A percentile compares a stretch with the other conserved stretches of the same genome.
phyloP scores from a whole-genome alignment of 2,797 vertebrate genomes.

The Cyprinella venusta region DNA sequence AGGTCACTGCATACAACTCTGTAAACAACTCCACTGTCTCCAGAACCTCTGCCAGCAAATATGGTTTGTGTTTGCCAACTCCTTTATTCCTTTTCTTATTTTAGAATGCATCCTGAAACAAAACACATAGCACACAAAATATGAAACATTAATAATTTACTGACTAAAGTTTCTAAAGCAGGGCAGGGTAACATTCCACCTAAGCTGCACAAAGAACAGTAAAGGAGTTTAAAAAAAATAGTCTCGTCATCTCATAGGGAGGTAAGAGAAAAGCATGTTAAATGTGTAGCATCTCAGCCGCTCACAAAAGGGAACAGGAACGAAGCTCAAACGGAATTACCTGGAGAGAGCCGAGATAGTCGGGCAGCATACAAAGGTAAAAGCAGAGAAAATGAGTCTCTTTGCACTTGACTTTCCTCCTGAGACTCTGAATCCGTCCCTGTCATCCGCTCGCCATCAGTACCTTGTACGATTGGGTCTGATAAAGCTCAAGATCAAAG shows the following conservation, averaged over 20 bases:
- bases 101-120: neutral
- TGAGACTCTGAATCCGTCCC: constrained; percentile 63
- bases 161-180: neutral
- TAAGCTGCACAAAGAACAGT: neutral
- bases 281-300: constrained; percentile 31
- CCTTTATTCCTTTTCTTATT: constrained; percentile 19
- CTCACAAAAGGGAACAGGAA: constrained; percentile 46
- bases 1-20: constrained; percentile 96
- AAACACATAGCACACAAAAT: neutral
- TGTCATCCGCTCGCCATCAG: constrained; percentile 59
- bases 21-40: constrained; percentile 98
- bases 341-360: constrained; percentile 27
- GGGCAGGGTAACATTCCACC: neutral
- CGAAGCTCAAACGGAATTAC: constrained; percentile 43
- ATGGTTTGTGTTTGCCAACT: constrained; percentile 78
- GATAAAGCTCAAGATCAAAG: constrained; percentile 73
- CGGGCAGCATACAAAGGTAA: constrained; percentile 61
- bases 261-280: constrained; percentile 20
- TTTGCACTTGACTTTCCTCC: constrained; percentile 64
- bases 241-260: constrained; percentile 17
- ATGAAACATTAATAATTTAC: neutral
- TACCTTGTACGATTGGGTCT: constrained; percentile 67
- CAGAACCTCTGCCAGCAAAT: constrained; percentile 96
- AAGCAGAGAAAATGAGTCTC: constrained; percentile 63
- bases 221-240: constrained; percentile 23